phyloP scores from a whole-genome alignment of 2,113 vertebrate species.

The Camelus dromedarius region DNA sequence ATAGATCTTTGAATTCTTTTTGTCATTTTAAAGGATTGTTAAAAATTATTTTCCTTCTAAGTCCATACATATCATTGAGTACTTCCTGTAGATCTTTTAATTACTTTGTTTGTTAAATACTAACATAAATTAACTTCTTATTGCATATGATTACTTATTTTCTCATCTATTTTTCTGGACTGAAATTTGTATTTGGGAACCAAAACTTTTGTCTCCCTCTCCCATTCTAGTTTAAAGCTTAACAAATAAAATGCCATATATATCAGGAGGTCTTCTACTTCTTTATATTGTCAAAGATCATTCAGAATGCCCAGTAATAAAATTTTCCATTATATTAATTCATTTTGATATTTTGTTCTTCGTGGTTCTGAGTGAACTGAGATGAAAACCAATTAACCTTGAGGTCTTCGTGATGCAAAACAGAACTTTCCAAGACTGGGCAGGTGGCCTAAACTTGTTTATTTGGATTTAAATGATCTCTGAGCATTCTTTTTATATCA shows the following conservation, averaged over 20 bases:
- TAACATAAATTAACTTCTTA: not conserved
- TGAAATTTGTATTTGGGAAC: not conserved
- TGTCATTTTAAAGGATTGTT: not conserved
- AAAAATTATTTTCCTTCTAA: not conserved
- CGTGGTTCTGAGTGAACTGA: not conserved
- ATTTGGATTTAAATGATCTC: constrained; percentile 49
- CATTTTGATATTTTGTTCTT: constrained; percentile 53
- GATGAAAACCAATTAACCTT: constrained; percentile 29
- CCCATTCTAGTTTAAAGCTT: not conserved
- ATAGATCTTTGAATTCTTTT: not conserved
- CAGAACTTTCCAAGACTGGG: not conserved
- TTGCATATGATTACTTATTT: not conserved
- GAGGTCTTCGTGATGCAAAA: constrained; percentile 29
- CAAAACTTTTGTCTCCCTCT: not conserved
- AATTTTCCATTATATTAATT: not conserved
- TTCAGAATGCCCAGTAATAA: not conserved
- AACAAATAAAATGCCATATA: not conserved
- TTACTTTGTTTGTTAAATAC: not conserved
- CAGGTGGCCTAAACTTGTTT: not conserved
- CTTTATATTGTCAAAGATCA: not conserved
- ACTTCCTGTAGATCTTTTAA: not conserved
- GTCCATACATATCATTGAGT: not conserved
- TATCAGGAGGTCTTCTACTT: not conserved
- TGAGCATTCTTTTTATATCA: not conserved
- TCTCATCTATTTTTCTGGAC: not conserved